Evolutionary conservation across 1,140 invertebrate species (phyloP), one percentile per base, ranked within the genome.

Genomic region (Drosophila arizonae): DNA sequence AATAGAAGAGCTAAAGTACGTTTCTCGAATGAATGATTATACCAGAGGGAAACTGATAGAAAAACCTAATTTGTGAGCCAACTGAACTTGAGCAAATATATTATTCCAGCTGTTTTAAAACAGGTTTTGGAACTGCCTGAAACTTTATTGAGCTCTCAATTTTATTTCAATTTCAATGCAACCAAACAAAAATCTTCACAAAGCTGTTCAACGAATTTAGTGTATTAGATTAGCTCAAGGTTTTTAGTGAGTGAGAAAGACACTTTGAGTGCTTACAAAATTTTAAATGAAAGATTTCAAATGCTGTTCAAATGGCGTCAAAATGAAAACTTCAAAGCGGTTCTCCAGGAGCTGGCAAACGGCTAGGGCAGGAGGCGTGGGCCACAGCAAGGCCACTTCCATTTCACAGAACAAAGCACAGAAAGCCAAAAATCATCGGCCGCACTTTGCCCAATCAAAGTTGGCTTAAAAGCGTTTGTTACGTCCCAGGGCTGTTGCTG

Each of bases 241-340:
- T 43, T 45, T 45, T 58, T 54, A 67, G 54, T 52, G 21, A 28
- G 15, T 67, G 63, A 17, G 33, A 58, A 30, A 52, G 36, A 66
- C 26, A 58, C 17, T 60, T 65, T 43, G n/a, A 45, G 39, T 26
- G 15, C 30, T 39, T 54, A 30, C 39, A 8, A 61, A 46, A 56
- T 17, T 4, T 52, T 36, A 36, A 52, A 28, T 13, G 41, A 33
- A 55, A 50, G 15, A 6, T 11, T 13, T 9, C 36, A 72, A 43
- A 52, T 41, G 36, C 51, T 36, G 57, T 70, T 69, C 13, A 50
- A 68, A 58, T 56, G 51, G 36, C 60, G 45, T 74, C 39, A 28
- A 69, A 52, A 57, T 58, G 28, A 63, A 65, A 71, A 75, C 72
- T 60, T 75, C 67, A 75, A 75, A 75, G 61, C 17, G 41, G n/a